Evolutionary conservation across 2,888 invertebrate genomes (phyloP).

Genomic region (Athripsodes cinereus): DNA sequence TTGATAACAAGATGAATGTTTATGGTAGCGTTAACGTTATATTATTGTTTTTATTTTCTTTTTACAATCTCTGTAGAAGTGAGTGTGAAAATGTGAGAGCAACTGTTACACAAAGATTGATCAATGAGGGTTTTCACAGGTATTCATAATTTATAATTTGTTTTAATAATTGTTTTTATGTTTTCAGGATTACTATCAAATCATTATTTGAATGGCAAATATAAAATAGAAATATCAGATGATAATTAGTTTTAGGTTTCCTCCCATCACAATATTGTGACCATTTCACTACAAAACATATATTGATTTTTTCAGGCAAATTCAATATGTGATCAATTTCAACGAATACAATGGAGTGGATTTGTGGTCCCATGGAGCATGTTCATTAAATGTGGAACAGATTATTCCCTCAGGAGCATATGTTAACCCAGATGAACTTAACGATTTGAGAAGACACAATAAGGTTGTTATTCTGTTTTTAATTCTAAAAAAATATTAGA

Average conservation of each 20-base stretch:
- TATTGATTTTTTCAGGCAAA: constrained; percentile 32
- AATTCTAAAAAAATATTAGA: no score
- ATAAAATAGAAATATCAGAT: background rate
- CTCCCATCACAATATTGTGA: no score
- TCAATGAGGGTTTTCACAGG: constrained; percentile 46
- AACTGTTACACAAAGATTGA: constrained; percentile 37
- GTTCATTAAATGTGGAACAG: constrained; percentile 34
- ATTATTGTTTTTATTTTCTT: background rate
- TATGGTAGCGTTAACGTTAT: background rate
- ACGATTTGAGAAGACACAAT: constrained; percentile 32
- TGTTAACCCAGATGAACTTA: constrained; percentile 41
- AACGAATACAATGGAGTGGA: constrained; percentile 29
- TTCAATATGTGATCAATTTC: constrained; percentile 42
- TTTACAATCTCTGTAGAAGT: background rate
- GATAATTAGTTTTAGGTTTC: no score
- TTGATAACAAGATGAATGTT: no score
- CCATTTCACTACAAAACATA: no score
- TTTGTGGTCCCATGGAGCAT: constrained; percentile 29
- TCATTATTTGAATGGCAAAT: background rate
- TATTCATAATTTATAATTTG: no score
- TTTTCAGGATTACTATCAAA: no score
- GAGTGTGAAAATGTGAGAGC: constrained; percentile 33
- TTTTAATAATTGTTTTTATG: no score
- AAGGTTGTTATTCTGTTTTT: constrained; percentile 21
- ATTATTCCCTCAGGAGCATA: constrained; percentile 37